Conservation (phyloP, 2,888 invertebrate genomes). For the Drosophila neutralis region DNA sequence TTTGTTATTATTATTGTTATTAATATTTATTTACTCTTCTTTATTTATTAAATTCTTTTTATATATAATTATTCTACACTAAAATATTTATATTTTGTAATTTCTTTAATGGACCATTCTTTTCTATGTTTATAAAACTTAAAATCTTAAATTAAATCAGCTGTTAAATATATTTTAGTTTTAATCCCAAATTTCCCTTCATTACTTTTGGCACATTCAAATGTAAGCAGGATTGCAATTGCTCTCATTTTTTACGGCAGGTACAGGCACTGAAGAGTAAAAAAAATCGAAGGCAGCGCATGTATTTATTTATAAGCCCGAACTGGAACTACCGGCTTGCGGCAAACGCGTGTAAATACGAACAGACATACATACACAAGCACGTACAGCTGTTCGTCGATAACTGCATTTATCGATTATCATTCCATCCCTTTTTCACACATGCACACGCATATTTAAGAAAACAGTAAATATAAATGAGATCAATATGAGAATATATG, state of each 20-base stretch:
- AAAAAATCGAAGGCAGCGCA: background rate
- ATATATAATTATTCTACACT: too few relatives aligned
- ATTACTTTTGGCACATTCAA: background rate
- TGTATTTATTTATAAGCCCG: background rate
- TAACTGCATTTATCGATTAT: background rate
- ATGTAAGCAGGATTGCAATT: background rate
- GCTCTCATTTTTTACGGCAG: background rate
- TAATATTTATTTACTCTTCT: background rate
- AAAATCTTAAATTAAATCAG: too few relatives aligned
- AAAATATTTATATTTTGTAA: background rate
- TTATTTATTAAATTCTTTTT: background rate
- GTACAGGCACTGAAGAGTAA: background rate
- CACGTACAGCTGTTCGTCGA: background rate
- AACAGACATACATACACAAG: background rate
- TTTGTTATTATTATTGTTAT: background rate
- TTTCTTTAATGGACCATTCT: background rate
- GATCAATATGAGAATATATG: background rate
- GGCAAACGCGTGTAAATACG: background rate
- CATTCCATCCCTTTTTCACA: background rate
- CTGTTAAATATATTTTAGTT: background rate
- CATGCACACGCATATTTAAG: background rate
- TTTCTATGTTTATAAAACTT: background rate
- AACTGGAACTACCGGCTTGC: background rate
- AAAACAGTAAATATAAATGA: background rate
- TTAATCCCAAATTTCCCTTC: background rate